Conservation (phyloP, 2,888 invertebrate species). For the Rhagonycha lutea region DNA sequence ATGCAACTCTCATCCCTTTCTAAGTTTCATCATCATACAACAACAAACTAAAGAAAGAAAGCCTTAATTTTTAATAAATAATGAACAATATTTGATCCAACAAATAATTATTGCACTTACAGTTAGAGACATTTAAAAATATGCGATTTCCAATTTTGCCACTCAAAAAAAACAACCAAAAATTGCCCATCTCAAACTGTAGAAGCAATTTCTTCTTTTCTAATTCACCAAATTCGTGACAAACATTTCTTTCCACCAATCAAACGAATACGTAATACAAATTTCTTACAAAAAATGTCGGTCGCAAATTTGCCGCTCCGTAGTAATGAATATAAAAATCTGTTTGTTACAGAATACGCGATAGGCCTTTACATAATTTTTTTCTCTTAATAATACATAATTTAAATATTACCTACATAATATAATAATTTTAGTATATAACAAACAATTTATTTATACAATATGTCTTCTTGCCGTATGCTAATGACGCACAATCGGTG, state of each 20-base stretch:
- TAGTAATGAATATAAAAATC: conserved; percentile 22
- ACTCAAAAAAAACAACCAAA: conserved; percentile 15
- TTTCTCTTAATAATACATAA: conserved; percentile 31
- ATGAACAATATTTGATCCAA: conserved; percentile 48
- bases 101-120: conserved; percentile 49
- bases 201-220: conserved; percentile 21
- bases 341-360: conserved; percentile 25
- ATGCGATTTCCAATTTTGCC: conserved; percentile 34
- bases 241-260: conserved; percentile 23
- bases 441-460: conserved; percentile 36
- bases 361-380: conserved; percentile 25
- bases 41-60: conserved; percentile 13
- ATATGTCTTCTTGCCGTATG: conserved; percentile 11
- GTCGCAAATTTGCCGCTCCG: conserved; percentile 30
- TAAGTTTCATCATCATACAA: conserved; percentile 1
- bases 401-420: conserved; percentile 40
- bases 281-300: conserved; percentile 29
- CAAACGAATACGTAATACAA: conserved; percentile 12
- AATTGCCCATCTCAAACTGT: conserved; percentile 24
- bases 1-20: conserved; percentile 19
- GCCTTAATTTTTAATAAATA: conserved; percentile 42
- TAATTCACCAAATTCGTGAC: conserved; percentile 14
- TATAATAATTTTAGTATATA: conserved; percentile 38
- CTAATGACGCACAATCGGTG: conserved; percentile 4
- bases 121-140: conserved; percentile 35